A percentile compares a stretch with the other conserved stretches of the same genome.
phyloP scores from a whole-genome alignment of 2,797 vertebrate species.

The Channa striata region DNA sequence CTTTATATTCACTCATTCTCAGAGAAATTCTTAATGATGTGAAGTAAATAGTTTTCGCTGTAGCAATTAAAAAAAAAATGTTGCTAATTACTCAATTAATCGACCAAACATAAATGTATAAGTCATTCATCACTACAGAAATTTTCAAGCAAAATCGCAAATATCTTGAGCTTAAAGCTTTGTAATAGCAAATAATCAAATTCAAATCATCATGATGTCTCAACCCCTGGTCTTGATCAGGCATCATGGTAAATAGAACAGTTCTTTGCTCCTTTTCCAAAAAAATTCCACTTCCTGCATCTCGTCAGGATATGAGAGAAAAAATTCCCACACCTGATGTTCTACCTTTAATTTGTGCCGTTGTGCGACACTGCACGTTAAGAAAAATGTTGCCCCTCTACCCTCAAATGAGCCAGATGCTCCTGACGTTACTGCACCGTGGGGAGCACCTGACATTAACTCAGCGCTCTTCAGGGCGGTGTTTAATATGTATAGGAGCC shows the following conservation, averaged over 20 bases:
- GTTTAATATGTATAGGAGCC: slow-evolving; percentile 79
- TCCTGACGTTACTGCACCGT: slow-evolving; percentile 62
- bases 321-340: slow-evolving; percentile 31
- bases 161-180: background rate
- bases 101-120: background rate
- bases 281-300: slow-evolving; percentile 8
- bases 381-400: slow-evolving; percentile 50
- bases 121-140: background rate
- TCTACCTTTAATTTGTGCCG: slow-evolving; percentile 35
- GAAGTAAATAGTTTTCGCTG: slow-evolving; percentile 4
- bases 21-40: slow-evolving; percentile 8
- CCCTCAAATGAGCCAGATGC: slow-evolving; percentile 68
- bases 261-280: background rate
- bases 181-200: background rate
- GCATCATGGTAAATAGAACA: background rate
- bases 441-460: slow-evolving; percentile 81
- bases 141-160: background rate
- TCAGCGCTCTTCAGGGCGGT: slow-evolving; percentile 64
- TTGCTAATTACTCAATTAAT: background rate
- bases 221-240: background rate
- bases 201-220: background rate
- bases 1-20: slow-evolving; percentile 13
- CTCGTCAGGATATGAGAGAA: slow-evolving; percentile 19
- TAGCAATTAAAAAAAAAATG: background rate
- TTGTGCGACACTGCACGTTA: slow-evolving; percentile 44